Evolutionary conservation across 2,113 vertebrate species (phyloP), one percentile per base, ranked within the genome.

Genomic region (Spea bombifrons): DNA sequence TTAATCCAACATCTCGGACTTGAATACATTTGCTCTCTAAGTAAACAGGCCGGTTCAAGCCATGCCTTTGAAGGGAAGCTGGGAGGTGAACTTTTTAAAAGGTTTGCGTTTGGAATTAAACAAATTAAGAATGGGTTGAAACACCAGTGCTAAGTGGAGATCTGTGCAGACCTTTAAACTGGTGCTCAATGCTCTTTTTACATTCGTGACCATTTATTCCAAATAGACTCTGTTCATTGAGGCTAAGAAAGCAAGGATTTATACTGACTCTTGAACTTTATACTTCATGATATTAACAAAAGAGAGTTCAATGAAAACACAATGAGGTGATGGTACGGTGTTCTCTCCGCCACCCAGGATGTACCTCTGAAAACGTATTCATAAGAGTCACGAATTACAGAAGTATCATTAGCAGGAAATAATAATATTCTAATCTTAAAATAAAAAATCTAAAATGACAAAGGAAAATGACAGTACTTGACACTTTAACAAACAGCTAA

Each of bases 1-100:
- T 90, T 94, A 93, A 94, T 92, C 93, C 94, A 93, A 93, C 92
- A 92, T 94, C 74, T 30, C 84, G 87, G 91, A 83, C 92, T 93
- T 89, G 88, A 90, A 90, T 86, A 90, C 90, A 90, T 94, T 94
- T 92, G 89, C 88, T 84, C 88, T 91, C 91, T 94, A 91, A 92
- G 93, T 93, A 94, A 95, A 94, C 92, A 96, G 84, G 80, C 88
- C 61, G 45, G 79, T 66, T 86, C 70, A 86, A 89, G 88, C 84
- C 87, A 88, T 84, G 71, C 86, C 88, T 90, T 85, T 90, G 90
- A 92, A 88, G 90, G 83, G 69, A 73, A 86, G 82, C 84, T 61
- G 71, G 86, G 87, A 92, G 87, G 81, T 90, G 88, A 30, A 90
- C 88, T 92, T 92, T 88, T 84, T 72, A 84, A 87, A 90, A 86